Evolutionary conservation across 2,113 vertebrate species (phyloP), one percentile per base, ranked within the genome.

Genomic region (Mesembrinibis cayennensis): DNA sequence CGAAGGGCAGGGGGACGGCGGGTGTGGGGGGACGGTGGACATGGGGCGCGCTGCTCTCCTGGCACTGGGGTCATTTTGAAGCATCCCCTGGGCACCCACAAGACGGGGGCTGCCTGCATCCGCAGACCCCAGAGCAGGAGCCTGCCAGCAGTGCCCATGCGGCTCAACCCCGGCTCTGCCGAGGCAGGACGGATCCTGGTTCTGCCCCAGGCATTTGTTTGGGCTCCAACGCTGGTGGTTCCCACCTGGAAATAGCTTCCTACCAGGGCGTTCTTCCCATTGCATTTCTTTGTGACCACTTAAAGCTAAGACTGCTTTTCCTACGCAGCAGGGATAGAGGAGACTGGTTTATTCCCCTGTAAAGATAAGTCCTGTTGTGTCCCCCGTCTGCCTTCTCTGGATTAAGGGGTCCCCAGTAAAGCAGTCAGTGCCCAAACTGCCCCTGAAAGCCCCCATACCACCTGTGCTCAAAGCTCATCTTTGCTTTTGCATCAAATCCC

Each of bases 91-190:
- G 34, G 44, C n/a, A 36, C 9, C 29, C 36, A 0, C 0, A 26
- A 45, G 36, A 4, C 0, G 25, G 53, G 67, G 55, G 11, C 12
- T 62, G 74, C 50, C 69, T 38, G 26, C 5, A 21, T 4, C 66
- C 20, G 0, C 70, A 70, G 25, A 62, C 7, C 26, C 61, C 61
- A 13, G 29, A 7, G 74, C 70, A 19, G 9, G 23, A 63, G 21
- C 9, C 19, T 10, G n/a, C 9, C 77, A 23, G 84, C 9, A 4
- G 22, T 18, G 7, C 22, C 36, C 27, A 2, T 0, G 21, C 0
- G 2, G 56, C 52, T 77, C 72, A 79, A 32, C 7, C 16, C 32
- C 0, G 0, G 76, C 38, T 32, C 30, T 55, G 76, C 40, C 2
- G 2, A 55, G 10, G 49, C 1, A 0, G 38, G 72, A 29, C 0